phyloP scores from a whole-genome alignment of 2,888 invertebrate species.

The Pristionchus entomophagus region DNA sequence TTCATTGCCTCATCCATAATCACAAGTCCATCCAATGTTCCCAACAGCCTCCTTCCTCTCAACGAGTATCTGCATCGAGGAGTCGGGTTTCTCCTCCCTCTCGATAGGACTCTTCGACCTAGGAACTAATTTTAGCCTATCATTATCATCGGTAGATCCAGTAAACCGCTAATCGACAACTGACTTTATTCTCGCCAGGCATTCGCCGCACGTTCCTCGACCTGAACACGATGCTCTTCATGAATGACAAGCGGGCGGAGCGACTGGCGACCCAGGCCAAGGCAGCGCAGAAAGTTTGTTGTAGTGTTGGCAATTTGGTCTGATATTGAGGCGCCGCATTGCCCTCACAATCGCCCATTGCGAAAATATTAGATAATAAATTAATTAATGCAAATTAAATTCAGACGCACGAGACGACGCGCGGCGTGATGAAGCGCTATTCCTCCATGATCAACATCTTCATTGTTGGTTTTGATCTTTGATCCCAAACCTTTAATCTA shows the following conservation, averaged over 20 bases:
- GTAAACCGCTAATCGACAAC: too few relatives aligned
- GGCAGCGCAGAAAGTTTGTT: not conserved
- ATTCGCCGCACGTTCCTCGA: conserved; percentile 30
- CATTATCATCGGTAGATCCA: too few relatives aligned
- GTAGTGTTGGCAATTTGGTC: not conserved
- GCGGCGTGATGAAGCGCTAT: conserved; percentile 7
- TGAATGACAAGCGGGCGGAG: conserved; percentile 9
- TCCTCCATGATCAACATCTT: conserved; percentile 6
- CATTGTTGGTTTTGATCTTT: not conserved
- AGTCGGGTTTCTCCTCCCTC: too few relatives aligned
- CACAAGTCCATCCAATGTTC: not conserved
- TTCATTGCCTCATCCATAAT: not conserved
- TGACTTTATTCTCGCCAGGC: not conserved
- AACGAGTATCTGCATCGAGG: too few relatives aligned
- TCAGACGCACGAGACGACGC: not conserved
- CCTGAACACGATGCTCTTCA: conserved; percentile 41
- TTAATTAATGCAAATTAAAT: not conserved
- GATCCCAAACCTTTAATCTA: not conserved
- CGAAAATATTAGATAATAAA: not conserved
- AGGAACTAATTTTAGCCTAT: too few relatives aligned
- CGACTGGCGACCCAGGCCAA: not conserved
- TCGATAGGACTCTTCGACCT: too few relatives aligned
- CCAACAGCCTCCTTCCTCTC: not conserved
- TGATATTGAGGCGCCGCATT: not conserved
- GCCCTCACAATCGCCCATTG: not conserved